Conservation (phyloP, 2,113 vertebrate species). For the Bos taurus region ARS-UCD2.0 NC_037330.1:105824001-105824500, state of each 20-base stretch:
- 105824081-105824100: background rate
- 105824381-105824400: background rate
- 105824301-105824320: conserved; percentile 41
- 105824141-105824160: conserved; percentile 41
- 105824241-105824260: conserved; percentile 56
- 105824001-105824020: background rate
- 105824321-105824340: background rate
- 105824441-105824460: conserved; percentile 5
- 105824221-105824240: conserved; percentile 50
- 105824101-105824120: conserved; percentile 39
- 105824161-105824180: conserved; percentile 35
- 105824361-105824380: background rate
- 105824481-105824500: background rate
- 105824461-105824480: background rate
- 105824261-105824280: conserved; percentile 34
- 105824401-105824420: background rate
- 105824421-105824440: conserved; percentile 32
- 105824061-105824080: background rate
- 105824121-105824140: conserved; percentile 41
- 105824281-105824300: background rate
- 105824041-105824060: background rate
- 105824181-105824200: conserved; percentile 46
- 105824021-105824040: conserved; percentile 1
- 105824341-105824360: conserved; percentile 35
- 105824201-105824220: conserved; percentile 63